These are phyloP conservation scores for Microctonus hyperodae DNA, from an alignment of 2,888 invertebrate genomes.

Conservation along the genomic window DNA sequence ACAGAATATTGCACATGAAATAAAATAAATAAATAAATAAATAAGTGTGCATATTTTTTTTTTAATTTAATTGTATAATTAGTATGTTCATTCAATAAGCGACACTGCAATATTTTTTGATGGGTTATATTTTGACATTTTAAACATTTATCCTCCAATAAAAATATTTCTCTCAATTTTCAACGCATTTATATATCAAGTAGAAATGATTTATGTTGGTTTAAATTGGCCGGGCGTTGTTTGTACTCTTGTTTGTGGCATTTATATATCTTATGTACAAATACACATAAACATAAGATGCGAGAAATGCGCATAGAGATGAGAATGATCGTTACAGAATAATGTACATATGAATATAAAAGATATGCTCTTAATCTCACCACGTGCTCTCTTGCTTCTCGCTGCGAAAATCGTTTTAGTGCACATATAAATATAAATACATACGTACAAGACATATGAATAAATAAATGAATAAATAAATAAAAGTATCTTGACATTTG, in stretches of 20 bases:
- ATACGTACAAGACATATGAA: neutral
- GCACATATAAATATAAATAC: neutral
- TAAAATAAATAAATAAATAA: no score
- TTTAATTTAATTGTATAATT: no score
- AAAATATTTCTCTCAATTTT: neutral
- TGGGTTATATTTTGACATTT: neutral
- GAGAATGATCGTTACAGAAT: neutral
- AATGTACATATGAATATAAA: neutral
- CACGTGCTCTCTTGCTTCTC: slow-evolving; percentile 17
- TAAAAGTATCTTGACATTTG: slow-evolving; percentile 8
- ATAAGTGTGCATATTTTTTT: no score
- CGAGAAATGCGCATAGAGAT: neutral
- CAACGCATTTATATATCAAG: neutral
- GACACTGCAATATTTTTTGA: no score
- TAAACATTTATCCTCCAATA: neutral
- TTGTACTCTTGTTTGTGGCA: neutral
- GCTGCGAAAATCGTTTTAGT: neutral
- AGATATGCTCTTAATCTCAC: slow-evolving; percentile 23
- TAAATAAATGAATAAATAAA: neutral
- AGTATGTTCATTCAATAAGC: no score
- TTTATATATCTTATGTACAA: neutral
- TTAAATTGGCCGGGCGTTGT: neutral
- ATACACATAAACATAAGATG: neutral
- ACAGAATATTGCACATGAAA: neutral
- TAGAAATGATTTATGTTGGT: neutral